These are phyloP conservation scores for Piscicola geometra DNA, from an alignment of 2,888 invertebrate genomes.

Conservation along the genomic window DNA sequence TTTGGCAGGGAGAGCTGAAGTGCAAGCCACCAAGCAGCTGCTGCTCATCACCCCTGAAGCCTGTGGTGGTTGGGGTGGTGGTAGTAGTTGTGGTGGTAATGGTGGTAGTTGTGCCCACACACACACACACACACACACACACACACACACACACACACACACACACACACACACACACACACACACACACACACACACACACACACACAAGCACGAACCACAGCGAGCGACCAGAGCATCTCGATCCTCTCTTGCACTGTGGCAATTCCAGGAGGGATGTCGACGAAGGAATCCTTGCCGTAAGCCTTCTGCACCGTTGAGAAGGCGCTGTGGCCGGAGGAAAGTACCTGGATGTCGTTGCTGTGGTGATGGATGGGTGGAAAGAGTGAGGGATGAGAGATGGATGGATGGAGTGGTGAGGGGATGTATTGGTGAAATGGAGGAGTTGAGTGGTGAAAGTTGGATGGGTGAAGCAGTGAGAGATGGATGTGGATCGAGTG, in stretches of 20 bases:
- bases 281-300: slow-evolving; percentile 79
- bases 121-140: too few relatives aligned
- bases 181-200: neutral
- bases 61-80: neutral
- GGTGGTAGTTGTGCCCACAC: too few relatives aligned
- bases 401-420: too few relatives aligned
- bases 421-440: too few relatives aligned
- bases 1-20: slow-evolving; percentile 25
- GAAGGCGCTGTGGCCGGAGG: slow-evolving; percentile 95
- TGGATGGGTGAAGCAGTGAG: too few relatives aligned
- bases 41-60: neutral
- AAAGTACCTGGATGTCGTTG: slow-evolving; percentile 82
- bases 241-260: slow-evolving; percentile 95
- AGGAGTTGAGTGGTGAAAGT: too few relatives aligned
- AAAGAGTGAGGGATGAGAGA: too few relatives aligned
- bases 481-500: too few relatives aligned
- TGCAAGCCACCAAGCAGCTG: slow-evolving; percentile 16
- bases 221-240: slow-evolving; percentile 89
- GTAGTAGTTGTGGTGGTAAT: too few relatives aligned
- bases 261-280: slow-evolving; percentile 94
- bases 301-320: slow-evolving; percentile 80
- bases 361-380: slow-evolving; percentile 59
- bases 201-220: slow-evolving; percentile 48
- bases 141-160: neutral
- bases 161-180: neutral